Conservation (phyloP, 2,888 invertebrate species). For the Lasioglossum villosulum region DNA sequence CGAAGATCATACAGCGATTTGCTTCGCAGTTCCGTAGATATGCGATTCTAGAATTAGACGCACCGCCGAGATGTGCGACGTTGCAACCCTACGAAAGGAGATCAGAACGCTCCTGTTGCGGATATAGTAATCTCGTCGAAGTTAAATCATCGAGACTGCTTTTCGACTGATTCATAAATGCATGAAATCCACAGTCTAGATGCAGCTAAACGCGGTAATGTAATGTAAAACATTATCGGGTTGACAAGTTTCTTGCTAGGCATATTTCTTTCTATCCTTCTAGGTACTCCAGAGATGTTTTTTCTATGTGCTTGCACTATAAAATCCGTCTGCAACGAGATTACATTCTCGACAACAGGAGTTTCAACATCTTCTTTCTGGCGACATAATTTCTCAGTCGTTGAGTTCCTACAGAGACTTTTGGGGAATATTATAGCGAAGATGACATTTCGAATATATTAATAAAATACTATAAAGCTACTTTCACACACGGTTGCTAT, state of each 20-base stretch:
- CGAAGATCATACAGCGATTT: constrained; percentile 8
- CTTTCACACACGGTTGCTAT: not conserved
- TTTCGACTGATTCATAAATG: not conserved
- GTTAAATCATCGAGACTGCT: not conserved
- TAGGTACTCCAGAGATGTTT: no score
- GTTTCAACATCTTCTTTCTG: not conserved
- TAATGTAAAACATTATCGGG: no score
- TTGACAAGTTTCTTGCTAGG: no score
- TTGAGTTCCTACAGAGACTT: constrained; percentile 27
- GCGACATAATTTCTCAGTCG: not conserved
- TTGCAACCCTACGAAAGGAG: constrained; percentile 5
- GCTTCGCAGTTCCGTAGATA: constrained; percentile 33
- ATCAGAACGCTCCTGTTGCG: constrained; percentile 6
- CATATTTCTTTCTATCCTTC: no score
- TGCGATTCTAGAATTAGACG: constrained; percentile 45
- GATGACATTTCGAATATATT: not conserved
- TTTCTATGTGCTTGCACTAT: not conserved
- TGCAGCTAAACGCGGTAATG: not conserved
- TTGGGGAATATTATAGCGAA: not conserved
- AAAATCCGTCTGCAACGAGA: not conserved
- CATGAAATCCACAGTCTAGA: not conserved
- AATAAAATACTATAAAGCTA: not conserved
- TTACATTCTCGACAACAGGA: not conserved
- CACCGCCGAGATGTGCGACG: not conserved
- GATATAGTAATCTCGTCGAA: not conserved